Conservation (phyloP, 2,797 vertebrate genomes). For the Danionella dracula region DNA sequence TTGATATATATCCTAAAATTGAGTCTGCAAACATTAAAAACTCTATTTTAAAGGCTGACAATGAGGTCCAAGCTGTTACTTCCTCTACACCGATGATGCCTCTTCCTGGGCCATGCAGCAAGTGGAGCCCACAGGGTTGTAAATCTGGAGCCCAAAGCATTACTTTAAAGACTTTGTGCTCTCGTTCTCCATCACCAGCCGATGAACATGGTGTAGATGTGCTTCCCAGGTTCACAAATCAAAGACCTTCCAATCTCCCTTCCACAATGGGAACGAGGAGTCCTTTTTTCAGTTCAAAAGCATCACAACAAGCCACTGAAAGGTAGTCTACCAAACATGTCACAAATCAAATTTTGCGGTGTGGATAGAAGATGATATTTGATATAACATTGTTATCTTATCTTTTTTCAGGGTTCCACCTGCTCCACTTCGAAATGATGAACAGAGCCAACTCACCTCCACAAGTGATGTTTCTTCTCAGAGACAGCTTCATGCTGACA, state of each 20-base stretch:
- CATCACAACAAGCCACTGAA: background rate
- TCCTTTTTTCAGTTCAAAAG: conserved; percentile 29
- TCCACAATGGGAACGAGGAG: conserved; percentile 12
- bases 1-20: conserved; percentile 3
- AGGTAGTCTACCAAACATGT: conserved; percentile 47
- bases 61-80: background rate
- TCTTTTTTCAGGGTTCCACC: conserved; percentile 36
- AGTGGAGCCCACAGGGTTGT: background rate
- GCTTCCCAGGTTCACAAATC: conserved; percentile 56
- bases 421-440: conserved; percentile 35
- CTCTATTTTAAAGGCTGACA: background rate
- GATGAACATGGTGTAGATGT: conserved; percentile 29
- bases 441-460: conserved; percentile 26
- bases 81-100: conserved; percentile 2
- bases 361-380: too few species aligned
- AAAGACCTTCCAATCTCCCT: conserved; percentile 52
- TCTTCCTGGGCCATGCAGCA: background rate
- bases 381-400: too few species aligned
- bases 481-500: conserved; percentile 19
- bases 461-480: background rate
- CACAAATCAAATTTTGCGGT: background rate
- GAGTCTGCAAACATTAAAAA: background rate
- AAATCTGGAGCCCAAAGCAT: background rate
- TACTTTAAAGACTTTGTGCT: background rate
- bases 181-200: background rate